These are phyloP conservation scores for Odocoileus hemionus DNA, from an alignment of 2,113 vertebrate genomes.

Conservation along the genomic window DNA sequence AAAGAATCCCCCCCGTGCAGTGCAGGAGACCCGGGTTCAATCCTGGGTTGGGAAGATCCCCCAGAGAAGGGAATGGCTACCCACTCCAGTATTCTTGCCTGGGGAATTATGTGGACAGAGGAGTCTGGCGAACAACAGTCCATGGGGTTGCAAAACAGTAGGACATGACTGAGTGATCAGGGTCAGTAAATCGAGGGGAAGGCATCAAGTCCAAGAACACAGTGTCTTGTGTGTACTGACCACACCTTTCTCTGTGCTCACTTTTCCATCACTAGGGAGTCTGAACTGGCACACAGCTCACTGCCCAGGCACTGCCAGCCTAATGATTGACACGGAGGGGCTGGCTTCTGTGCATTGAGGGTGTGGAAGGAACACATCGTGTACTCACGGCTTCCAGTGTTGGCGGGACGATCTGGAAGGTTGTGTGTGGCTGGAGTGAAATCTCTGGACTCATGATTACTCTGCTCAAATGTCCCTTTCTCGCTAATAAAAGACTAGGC, in stretches of 20 bases:
- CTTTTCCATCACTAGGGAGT: neutral
- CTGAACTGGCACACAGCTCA: neutral
- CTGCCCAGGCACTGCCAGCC: fast-evolving
- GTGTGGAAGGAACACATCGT: neutral
- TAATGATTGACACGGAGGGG: neutral
- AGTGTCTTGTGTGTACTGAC: neutral
- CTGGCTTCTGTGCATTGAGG: fast-evolving
- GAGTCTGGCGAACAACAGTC: neutral
- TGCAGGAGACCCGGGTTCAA: neutral
- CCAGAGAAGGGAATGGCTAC: neutral
- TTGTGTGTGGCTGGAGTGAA: neutral
- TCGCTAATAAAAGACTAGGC: neutral
- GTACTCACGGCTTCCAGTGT: neutral
- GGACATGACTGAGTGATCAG: neutral
- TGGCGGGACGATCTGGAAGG: neutral
- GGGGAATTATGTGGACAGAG: neutral
- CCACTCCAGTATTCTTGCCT: neutral
- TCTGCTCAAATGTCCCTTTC: neutral
- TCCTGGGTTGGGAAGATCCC: neutral
- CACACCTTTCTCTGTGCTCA: neutral
- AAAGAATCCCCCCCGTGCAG: neutral
- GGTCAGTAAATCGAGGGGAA: neutral
- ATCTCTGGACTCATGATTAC: neutral
- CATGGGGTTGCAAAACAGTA: neutral
- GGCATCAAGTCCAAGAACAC: too few species aligned